A percentile compares a stretch with the other conserved stretches of the same genome.
These are phyloP conservation scores for Sipha maydis DNA, from an alignment of 2,888 invertebrate genomes.

Conservation along the genomic window DNA sequence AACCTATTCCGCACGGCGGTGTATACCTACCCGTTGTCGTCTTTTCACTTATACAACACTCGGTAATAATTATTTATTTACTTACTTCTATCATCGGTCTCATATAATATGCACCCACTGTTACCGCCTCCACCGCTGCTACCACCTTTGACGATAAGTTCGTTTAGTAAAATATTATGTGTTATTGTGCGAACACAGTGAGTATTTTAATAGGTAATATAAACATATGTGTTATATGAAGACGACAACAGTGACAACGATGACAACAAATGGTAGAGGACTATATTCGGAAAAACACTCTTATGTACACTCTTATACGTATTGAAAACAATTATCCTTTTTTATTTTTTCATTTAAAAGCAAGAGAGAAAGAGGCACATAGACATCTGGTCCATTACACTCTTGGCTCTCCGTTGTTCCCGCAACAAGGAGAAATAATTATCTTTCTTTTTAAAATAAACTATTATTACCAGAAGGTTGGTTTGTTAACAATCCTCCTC, in stretches of 20 bases:
- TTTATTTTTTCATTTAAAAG: not conserved
- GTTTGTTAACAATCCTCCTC: constrained; percentile 40
- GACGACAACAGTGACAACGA: not conserved
- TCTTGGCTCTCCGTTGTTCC: constrained; percentile 9
- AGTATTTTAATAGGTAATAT: not conserved
- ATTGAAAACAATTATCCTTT: constrained; percentile 29
- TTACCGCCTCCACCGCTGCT: too few relatives aligned
- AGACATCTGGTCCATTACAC: constrained; percentile 41
- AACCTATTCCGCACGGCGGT: not conserved
- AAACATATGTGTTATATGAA: not conserved
- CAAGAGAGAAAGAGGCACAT: not conserved
- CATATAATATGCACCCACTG: constrained; percentile 23
- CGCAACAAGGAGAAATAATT: constrained; percentile 23
- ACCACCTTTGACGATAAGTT: too few relatives aligned
- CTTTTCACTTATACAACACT: not conserved
- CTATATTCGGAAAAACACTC: not conserved
- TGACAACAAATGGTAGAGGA: not conserved
- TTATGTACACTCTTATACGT: not conserved
- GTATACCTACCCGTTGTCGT: not conserved
- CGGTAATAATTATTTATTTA: constrained; percentile 38
- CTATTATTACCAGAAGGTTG: constrained; percentile 1
- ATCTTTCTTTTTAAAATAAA: not conserved
- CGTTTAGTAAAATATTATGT: not conserved
- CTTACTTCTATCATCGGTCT: constrained; percentile 36
- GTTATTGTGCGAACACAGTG: not conserved